Percentiles rank a stretch among this genome's conserved stretches.
phyloP scores from a whole-genome alignment of 2,797 vertebrate genomes.

The Cercopithecus hamlyni region DNA sequence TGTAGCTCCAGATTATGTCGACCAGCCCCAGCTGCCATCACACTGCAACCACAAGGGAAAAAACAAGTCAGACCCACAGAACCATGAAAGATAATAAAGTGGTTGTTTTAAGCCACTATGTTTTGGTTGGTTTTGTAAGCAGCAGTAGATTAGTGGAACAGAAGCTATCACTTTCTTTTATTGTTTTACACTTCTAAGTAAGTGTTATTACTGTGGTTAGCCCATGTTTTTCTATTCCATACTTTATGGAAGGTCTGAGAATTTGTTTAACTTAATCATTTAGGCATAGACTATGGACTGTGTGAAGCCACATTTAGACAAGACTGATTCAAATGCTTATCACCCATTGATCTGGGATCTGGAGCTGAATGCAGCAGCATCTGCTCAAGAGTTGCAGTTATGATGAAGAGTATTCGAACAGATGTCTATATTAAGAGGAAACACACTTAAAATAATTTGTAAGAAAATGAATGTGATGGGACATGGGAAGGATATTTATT shows the following conservation, averaged over 20 bases:
- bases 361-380: not conserved
- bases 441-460: not conserved
- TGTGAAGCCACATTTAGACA: not conserved
- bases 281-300: not conserved
- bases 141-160: not conserved
- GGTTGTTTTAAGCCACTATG: not conserved
- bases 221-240: not conserved
- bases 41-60: not conserved
- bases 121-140: not conserved
- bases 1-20: fast-evolving
- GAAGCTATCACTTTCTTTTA: not conserved
- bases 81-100: not conserved
- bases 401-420: not conserved
- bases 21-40: not conserved
- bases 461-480: not conserved
- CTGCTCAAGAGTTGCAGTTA: not conserved
- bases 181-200: not conserved
- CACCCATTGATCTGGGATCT: not conserved
- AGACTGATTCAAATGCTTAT: not conserved
- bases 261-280: not conserved
- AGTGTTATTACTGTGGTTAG: not conserved
- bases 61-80: not conserved
- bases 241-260: not conserved
- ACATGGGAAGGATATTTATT: not conserved
- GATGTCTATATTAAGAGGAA: not conserved